phyloP scores from a whole-genome alignment of 1,140 invertebrate genomes.

The Ectropis grisescens region DNA sequence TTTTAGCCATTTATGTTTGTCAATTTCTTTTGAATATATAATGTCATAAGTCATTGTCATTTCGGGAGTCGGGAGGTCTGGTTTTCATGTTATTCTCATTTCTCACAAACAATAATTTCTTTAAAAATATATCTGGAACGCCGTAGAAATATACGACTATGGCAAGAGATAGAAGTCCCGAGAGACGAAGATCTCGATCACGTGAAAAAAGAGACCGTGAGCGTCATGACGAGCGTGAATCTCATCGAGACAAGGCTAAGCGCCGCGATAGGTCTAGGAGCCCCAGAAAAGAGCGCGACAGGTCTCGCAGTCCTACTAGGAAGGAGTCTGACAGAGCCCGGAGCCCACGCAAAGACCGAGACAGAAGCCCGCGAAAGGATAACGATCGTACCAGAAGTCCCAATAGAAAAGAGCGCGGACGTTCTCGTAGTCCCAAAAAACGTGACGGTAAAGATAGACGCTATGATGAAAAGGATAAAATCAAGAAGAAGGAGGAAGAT shows the following conservation, averaged over 20 bases:
- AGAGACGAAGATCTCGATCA: constrained; percentile 35
- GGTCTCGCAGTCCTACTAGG: constrained; percentile 28
- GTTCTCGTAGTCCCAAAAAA: constrained; percentile 47
- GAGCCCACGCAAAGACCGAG: constrained; percentile 29
- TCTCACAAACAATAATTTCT: no score
- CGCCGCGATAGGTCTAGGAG: constrained; percentile 34
- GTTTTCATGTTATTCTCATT: no score
- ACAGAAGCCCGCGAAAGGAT: constrained; percentile 21
- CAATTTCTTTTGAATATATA: no score
- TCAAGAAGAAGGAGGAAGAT: constrained; percentile 48
- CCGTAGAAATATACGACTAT: no score
- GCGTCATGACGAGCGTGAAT: constrained; percentile 30
- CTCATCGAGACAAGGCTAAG: constrained; percentile 12
- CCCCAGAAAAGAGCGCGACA: constrained; percentile 37
- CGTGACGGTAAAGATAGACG: constrained; percentile 43
- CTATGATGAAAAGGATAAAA: constrained; percentile 50
- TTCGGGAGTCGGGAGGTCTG: no score
- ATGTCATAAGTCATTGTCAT: no score
- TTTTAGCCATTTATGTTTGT: no score
- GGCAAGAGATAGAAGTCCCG: constrained; percentile 23
- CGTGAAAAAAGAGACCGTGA: constrained; percentile 33
- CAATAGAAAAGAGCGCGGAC: constrained; percentile 26
- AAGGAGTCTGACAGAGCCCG: constrained; percentile 33
- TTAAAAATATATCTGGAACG: no score
- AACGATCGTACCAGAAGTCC: constrained; percentile 26